Evolutionary conservation across 2,797 vertebrate species (phyloP), one percentile per base, ranked within the genome.

Genomic region (Poeciliopsis presidionis): DNA sequence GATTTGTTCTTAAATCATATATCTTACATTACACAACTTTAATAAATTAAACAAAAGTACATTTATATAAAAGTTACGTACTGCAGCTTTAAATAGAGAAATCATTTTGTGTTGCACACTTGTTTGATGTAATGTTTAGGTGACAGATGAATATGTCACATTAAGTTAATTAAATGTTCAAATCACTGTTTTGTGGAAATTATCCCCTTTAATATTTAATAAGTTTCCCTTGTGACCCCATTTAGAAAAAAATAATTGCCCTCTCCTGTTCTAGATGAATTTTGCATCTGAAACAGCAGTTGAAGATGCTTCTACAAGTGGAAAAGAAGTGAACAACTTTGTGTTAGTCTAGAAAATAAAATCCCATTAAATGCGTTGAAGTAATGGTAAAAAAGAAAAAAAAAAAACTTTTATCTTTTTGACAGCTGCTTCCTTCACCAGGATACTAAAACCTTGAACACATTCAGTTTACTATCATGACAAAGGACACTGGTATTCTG

Each of bases 371-470:
- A 67, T 67, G 1, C 36, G 41, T 25, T 67, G 9, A 41, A 25
- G 7, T 25, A 67, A 39, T 67, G 59, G 1, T 5, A 12, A 25
- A 25, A 67, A 2, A 65, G 20, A 2, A 20, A 36, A 33, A 33
- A 2, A 33, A 2, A 9, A 4, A 41, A 28, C 2, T 73, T 39
- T 41, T 1, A 46, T 75, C 49, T 75, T 65, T 14, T 75, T 18
- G 22, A 61, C 45, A 36, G 43, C 36, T 49, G 59, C 20, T 75
- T 39, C 2, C 18, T n/a, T 47, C 22, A 46, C 28, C 20, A 74
- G 55, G 8, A 71, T 81, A 65, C 83, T 75, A 57, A 71, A 84
- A 78, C 57, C 25, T 77, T 75, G 30, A 81, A 73, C 14, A 33
- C n/a, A 76, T 72, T 79, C 45, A 72, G 30, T 76, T 55, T 45